Evolutionary conservation across 2,888 invertebrate genomes (phyloP), one percentile per base, ranked within the genome.

Genomic region (Pilophorus perplexus): DNA sequence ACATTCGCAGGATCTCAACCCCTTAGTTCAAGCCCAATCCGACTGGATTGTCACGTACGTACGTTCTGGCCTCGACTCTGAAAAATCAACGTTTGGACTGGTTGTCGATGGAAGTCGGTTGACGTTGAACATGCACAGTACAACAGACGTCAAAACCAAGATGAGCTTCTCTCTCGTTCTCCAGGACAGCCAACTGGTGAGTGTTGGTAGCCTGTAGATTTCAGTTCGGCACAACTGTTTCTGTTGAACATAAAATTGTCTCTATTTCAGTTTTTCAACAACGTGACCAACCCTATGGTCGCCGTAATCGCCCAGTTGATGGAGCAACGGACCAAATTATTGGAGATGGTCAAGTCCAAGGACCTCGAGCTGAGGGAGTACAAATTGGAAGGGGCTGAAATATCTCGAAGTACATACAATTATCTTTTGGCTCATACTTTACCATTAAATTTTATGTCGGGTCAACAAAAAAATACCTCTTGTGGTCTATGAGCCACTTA

Each of bases 401-500:
- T 70, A 42, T 64, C 70, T 8, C 22, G 70, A 66, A 69, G 70
- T 70, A 40, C 52, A 67, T 68, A 14, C 38, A n/a, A n/a, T n/a
- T n/a, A n/a, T n/a, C n/a, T 55, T 5, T 14, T 38, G 10, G 18
- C 10, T 20, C 16, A 54, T 55, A n/a, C 40, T 16, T 55, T 1
- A 37, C 12, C 33, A 33, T 8, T 12, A 12, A 33, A 33, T 33
- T 33, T 33, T 33, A 8, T 33, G 33, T 33, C 12, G 33, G 12
- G 33, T 33, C 33, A 33, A 8, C 33, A 33, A 33, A 33, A 33
- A 33, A 33, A n/a, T n/a, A n/a, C n/a, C n/a, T n/a, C n/a, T n/a
- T n/a, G n/a, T n/a, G n/a, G n/a, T n/a, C n/a, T n/a, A n/a, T n/a
- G n/a, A n/a, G n/a, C n/a, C n/a, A n/a, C n/a, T n/a, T n/a, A n/a